A percentile compares a stretch with the other conserved stretches of the same genome.
Evolutionary conservation across 2,797 vertebrate species (phyloP).

Genomic region (Micropoecilia bifurca): DNA sequence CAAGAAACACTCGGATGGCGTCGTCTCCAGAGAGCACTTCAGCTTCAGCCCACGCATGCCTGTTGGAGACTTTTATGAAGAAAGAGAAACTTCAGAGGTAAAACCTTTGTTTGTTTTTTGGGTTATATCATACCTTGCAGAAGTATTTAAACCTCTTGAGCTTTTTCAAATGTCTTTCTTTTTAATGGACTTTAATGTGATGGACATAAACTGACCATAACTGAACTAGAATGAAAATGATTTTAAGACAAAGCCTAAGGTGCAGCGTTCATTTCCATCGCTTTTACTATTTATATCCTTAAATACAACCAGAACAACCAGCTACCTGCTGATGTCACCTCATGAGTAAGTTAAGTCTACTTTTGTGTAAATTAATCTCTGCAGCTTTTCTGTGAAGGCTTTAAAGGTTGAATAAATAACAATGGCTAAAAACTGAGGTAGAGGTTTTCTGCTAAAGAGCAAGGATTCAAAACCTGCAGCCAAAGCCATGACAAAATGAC

Average conservation of each 20-base stretch:
- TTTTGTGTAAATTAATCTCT: neutral
- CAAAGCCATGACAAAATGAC: neutral
- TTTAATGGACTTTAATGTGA: neutral
- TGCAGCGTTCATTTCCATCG: neutral
- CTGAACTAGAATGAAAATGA: neutral
- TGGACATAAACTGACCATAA: neutral
- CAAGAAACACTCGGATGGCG: constrained; percentile 86
- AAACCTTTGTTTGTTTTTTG: constrained; percentile 20
- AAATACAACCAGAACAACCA: neutral
- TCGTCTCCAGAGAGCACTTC: constrained; percentile 93
- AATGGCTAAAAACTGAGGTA: neutral
- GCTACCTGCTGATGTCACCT: neutral
- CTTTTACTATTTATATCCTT: neutral
- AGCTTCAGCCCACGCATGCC: constrained; percentile 99
- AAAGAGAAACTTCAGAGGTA: constrained; percentile 90
- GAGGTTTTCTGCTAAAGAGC: neutral
- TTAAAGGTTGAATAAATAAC: neutral
- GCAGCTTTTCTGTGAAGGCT: neutral
- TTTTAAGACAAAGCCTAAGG: neutral
- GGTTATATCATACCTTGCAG: neutral
- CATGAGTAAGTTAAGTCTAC: neutral
- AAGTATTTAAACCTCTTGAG: neutral
- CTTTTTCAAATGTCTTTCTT: neutral
- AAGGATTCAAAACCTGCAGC: neutral
- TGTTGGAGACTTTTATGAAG: constrained; percentile 96